These are phyloP conservation scores for Dinomys branickii DNA, from an alignment of 2,113 vertebrate species.

Conservation along the genomic window DNA sequence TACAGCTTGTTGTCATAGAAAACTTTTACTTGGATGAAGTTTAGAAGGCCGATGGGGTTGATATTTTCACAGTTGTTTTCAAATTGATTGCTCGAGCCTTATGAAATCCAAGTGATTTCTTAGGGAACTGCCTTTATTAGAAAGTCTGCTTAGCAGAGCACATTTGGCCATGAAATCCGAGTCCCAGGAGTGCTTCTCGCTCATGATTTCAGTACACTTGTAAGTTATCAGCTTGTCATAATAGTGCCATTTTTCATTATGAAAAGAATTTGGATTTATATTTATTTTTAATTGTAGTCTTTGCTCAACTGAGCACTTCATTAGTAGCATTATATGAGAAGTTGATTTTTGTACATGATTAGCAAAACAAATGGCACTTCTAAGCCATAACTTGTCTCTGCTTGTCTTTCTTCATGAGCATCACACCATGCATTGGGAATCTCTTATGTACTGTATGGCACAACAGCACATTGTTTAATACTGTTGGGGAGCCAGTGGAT, in stretches of 20 bases:
- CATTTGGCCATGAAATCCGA: conserved; percentile 55
- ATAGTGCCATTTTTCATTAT: conserved; percentile 76
- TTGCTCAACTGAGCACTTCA: conserved; percentile 81
- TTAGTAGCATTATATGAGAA: conserved; percentile 79
- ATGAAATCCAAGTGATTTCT: not conserved
- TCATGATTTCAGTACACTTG: conserved; percentile 67
- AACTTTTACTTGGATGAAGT: not conserved
- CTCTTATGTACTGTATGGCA: conserved; percentile 27
- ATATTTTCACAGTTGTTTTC: conserved; percentile 7
- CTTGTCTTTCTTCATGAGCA: conserved; percentile 53
- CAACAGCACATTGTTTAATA: conserved; percentile 50
- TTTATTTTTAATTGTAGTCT: conserved; percentile 86
- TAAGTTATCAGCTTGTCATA: conserved; percentile 73
- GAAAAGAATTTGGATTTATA: conserved; percentile 77
- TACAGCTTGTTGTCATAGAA: not conserved
- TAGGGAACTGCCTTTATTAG: not conserved
- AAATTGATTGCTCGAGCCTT: not conserved
- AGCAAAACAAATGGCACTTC: conserved; percentile 74
- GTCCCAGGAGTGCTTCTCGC: conserved; percentile 67
- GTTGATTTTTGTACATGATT: conserved; percentile 75
- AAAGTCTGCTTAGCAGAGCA: not conserved
- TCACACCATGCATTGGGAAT: not conserved
- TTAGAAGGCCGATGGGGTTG: not conserved
- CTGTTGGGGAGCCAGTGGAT: conserved; percentile 1
- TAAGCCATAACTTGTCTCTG: conserved; percentile 50